Evolutionary conservation across 2,113 vertebrate species (phyloP), one percentile per base, ranked within the genome.

Genomic region (Rhombomys opimus): DNA sequence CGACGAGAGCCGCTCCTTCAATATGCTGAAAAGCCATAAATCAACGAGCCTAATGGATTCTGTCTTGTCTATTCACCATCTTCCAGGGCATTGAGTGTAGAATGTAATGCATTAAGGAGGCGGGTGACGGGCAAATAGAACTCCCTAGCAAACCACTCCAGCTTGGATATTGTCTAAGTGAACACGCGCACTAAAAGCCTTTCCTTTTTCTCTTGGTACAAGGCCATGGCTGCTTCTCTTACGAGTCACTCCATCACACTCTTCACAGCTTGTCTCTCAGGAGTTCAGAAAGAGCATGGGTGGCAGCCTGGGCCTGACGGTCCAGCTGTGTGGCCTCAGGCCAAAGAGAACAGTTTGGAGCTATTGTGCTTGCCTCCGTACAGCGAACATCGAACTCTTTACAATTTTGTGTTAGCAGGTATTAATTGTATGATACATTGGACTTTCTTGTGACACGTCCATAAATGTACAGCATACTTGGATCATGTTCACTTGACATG

Each of bases 31-130:
- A 94, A 94, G 93, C 93, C 76, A 87, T 92, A 95, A 92, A 96
- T 95, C 97, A 95, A 38, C 14, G 52, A 68, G 95, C 88, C 59
- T 87, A 90, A 95, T 92, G 96, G 95, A 61, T 95, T 93, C 63
- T 65, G 67, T 89, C 86, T 86, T n/a, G 72, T 94, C 96, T 90
- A 15, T 65, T 90, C 82, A 32, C 32, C 90, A 92, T 95, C 81
- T 95, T 94, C 87, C 14, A 87, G 88, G 72, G 52, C 90, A 78
- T 0, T 95, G 93, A 72, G 70, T 96, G 82, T 77, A 89, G 91
- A 95, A 84, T 63, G 87, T 32, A 89, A 80, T 86, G 90, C 76
- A 76, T 52, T 22, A 11, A 78, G 72, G 41, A 4, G 0, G 15
- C 1, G 32, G 38, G 22, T 15, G 46, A 1, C 38, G 25, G 78